Base-by-base conservation (phyloP, 2,797 vertebrate species). In the Labroides dimidiatus region DNA sequence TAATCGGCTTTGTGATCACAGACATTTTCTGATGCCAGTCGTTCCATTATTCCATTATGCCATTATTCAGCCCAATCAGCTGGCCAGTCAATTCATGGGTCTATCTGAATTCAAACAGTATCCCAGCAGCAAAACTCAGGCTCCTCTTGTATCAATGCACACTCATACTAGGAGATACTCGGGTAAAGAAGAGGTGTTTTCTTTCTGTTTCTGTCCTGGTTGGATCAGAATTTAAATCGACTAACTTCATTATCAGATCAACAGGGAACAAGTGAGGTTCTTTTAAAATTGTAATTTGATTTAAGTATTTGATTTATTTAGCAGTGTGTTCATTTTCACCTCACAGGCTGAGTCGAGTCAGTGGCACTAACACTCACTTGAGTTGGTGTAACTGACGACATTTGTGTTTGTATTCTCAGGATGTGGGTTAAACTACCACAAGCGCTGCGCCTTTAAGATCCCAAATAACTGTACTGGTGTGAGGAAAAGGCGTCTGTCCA, bases 381-480 rank as follows among this genome's bases (percentile, higher is more conserved):
- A 12, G 14, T 30, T 24, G 39, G 44, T 80, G 39, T 54, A 44
- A 81, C 70, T 80, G 13, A 36, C 74, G 20, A 24, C 23, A 27
- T 77, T 13, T 81, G 6, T 60, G 68, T 81, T 70, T 19, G 13
- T 84, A 23, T 69, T 84, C 51, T 71, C 89, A 99, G 97, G 97
- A 75, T 99, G 97, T 91, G 97, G 97, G 59, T 92, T 99, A 59
- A 99, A 99, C 93, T 99, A 99, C 90, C 97, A 99, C 92, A 99
- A 99, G 77, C 95, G 97, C 69, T 99, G 97, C 67, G 97, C 97
- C 91, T 99, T 98, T 93, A 98, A 98, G 92, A 99, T 99, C 86
- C 97, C 97, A 52, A 99, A 99, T 92, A 99, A 99, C 88, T 99
- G 97, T 80, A 96, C 96, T 17, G 97, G 97, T 66, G 95, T 97